Evolutionary conservation across 2,888 invertebrate species (phyloP).

Genomic region (Eretmocerus hayati): DNA sequence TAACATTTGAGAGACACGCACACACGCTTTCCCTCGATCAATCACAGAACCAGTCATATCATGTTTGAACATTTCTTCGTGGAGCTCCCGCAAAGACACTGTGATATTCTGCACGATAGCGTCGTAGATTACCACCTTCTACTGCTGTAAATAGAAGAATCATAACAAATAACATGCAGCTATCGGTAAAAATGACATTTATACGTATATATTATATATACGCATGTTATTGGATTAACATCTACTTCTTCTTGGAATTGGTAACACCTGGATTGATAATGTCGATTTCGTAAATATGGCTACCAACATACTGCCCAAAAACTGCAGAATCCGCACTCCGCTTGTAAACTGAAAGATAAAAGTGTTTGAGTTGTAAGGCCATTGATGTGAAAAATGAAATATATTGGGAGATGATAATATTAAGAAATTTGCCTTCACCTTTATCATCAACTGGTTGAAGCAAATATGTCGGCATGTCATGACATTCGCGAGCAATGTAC

Average conservation of each 20-base stretch:
- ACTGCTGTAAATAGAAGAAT: slow-evolving; percentile 20
- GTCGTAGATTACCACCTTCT: slow-evolving; percentile 12
- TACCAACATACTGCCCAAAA: slow-evolving; percentile 73
- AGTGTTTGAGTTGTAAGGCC: slow-evolving; percentile 1
- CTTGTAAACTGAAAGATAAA: slow-evolving; percentile 32
- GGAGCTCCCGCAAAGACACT: slow-evolving; percentile 8
- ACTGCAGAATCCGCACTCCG: slow-evolving; percentile 48
- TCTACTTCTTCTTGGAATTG: slow-evolving; percentile 23
- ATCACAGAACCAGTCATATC: slow-evolving; percentile 12
- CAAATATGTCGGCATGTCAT: slow-evolving; percentile 63
- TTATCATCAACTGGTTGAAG: slow-evolving; percentile 59
- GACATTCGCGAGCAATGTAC: slow-evolving; percentile 67
- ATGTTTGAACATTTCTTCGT: slow-evolving; percentile 6
- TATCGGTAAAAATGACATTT: slow-evolving; percentile 16
- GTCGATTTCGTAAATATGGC: slow-evolving; percentile 65
- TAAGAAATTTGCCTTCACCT: slow-evolving; percentile 49
- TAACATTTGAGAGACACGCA: slow-evolving; percentile 8
- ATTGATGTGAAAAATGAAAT: too few species aligned
- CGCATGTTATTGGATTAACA: slow-evolving; percentile 15
- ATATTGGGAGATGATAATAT: not conserved
- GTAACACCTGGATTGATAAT: slow-evolving; percentile 64
- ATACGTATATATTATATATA: slow-evolving; percentile 13
- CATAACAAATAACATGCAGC: slow-evolving; percentile 22
- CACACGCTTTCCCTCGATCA: not conserved
- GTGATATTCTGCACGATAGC: slow-evolving; percentile 11